Evolutionary conservation across 2,113 vertebrate species (phyloP).

Genomic region (Onychorhynchus coronatus): DNA sequence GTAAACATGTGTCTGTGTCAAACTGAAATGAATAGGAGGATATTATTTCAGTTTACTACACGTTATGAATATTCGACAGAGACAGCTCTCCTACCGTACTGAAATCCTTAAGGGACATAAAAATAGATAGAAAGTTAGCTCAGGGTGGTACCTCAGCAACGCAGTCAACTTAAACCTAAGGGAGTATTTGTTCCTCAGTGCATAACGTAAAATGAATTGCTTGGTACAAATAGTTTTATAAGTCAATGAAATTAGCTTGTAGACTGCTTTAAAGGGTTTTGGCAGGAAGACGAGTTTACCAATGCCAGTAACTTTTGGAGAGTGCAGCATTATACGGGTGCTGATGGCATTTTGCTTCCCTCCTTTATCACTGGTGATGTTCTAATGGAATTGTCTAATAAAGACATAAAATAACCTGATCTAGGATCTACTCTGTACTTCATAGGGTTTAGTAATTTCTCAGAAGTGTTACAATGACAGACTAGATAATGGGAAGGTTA

Average conservation of each 20-base stretch:
- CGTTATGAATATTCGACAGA: not conserved
- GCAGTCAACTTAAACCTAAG: not conserved
- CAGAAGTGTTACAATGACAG: not conserved
- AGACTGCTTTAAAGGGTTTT: not conserved
- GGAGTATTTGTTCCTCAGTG: not conserved
- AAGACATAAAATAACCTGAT: not conserved
- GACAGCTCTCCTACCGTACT: not conserved
- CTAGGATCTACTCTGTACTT: not conserved
- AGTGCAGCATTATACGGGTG: not conserved
- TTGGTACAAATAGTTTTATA: not conserved
- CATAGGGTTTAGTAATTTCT: not conserved
- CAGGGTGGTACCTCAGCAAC: not conserved
- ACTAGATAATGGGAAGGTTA: not conserved
- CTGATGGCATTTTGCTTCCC: not conserved
- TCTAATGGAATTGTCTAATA: not conserved
- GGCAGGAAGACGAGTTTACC: not conserved
- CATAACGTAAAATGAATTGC: not conserved
- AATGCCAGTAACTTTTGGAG: not conserved
- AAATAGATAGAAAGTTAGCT: not conserved
- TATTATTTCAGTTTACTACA: not conserved
- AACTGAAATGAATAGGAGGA: not conserved
- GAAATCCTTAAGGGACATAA: not conserved
- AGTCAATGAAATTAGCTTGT: not conserved
- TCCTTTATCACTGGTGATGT: not conserved
- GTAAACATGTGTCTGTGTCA: not conserved